A percentile compares a stretch with the other conserved stretches of the same genome.
Evolutionary conservation across 2,888 invertebrate species (phyloP).

Genomic region (Ophraella communa): DNA sequence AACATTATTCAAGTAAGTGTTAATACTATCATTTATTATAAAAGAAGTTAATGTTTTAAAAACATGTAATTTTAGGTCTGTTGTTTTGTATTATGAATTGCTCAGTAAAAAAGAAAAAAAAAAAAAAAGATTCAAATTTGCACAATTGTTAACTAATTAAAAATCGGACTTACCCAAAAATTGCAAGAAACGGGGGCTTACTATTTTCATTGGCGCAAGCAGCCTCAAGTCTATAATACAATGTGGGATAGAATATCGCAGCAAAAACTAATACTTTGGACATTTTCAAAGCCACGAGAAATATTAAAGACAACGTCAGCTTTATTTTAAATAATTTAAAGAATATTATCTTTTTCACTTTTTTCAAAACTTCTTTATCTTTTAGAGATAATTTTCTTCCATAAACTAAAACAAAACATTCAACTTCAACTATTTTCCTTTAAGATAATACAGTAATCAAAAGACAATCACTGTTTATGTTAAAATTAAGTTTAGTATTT

Average conservation of each 20-base stretch:
- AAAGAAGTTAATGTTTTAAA: too few species aligned
- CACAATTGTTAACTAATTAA: too few species aligned
- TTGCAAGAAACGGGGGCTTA: not conserved
- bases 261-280: constrained; percentile 1
- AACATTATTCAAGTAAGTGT: too few species aligned
- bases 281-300: constrained; percentile 65
- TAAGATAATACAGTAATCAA: too few species aligned
- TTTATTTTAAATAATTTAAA: constrained; percentile 66
- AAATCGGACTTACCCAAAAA: not conserved
- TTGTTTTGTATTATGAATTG: too few species aligned
- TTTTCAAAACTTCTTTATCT: constrained; percentile 30
- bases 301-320: constrained; percentile 66
- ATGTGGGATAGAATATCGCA: constrained; percentile 1
- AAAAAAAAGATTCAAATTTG: too few species aligned
- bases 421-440: too few species aligned
- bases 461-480: too few species aligned
- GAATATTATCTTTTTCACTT: constrained; percentile 28
- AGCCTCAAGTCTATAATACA: constrained; percentile 2
- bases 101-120: too few species aligned
- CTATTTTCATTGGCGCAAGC: not conserved
- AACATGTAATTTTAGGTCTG: too few species aligned
- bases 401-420: constrained; percentile 26
- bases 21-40: too few species aligned
- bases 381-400: constrained; percentile 13
- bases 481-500: too few species aligned